phyloP scores from a whole-genome alignment of 2,113 vertebrate genomes.

The Mirounga angustirostris region DNA sequence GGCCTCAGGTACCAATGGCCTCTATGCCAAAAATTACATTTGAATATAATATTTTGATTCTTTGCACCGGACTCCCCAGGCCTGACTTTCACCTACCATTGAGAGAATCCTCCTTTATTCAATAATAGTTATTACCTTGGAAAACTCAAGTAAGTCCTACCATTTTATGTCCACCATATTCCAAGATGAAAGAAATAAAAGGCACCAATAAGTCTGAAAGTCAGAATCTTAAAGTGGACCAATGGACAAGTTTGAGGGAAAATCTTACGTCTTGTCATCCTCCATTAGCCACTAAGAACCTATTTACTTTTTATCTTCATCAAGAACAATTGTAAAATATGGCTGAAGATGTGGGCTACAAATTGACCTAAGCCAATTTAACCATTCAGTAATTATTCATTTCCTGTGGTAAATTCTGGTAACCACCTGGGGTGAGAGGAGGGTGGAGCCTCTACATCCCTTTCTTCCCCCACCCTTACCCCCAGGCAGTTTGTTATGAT shows the following conservation, averaged over 20 bases:
- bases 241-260: neutral
- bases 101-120: neutral
- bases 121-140: neutral
- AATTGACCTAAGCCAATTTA: neutral
- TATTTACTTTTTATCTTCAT: constrained; percentile 23
- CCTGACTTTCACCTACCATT: neutral
- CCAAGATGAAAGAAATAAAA: neutral
- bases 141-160: neutral
- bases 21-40: neutral
- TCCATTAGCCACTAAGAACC: neutral
- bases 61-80: neutral
- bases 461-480: neutral
- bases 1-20: neutral
- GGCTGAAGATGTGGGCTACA: neutral
- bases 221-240: neutral
- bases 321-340: neutral
- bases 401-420: neutral
- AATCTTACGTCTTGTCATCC: neutral
- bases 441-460: neutral
- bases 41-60: constrained; percentile 6
- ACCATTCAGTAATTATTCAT: neutral
- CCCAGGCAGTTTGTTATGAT: neutral
- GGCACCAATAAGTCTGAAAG: neutral
- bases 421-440: neutral
- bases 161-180: neutral